Percentiles rank a stretch among this genome's conserved stretches.
Evolutionary conservation across 2,888 invertebrate genomes (phyloP).

Genomic region (Agonopterix alstromeriana): DNA sequence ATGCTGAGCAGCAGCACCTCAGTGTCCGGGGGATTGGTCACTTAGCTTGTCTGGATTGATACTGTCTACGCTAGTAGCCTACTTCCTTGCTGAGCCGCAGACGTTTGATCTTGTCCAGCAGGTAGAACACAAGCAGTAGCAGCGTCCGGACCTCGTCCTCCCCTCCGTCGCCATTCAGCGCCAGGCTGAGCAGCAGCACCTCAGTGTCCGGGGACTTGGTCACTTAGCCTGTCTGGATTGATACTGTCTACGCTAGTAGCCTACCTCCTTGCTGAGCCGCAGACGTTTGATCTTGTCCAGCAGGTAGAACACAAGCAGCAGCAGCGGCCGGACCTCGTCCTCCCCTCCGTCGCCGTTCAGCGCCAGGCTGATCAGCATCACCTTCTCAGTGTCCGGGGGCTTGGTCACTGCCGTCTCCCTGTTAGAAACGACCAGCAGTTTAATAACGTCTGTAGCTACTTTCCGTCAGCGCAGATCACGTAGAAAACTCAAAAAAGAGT

Average conservation of each 20-base stretch:
- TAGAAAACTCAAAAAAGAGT: too few relatives aligned
- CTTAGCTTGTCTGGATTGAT: too few relatives aligned
- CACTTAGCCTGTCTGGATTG: slow-evolving; percentile 20
- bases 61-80: too few relatives aligned
- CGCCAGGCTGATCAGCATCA: slow-evolving; percentile 88
- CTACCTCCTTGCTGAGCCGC: slow-evolving; percentile 92
- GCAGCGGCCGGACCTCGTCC: slow-evolving; percentile 86
- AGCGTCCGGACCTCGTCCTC: slow-evolving; percentile 88
- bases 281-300: slow-evolving; percentile 94
- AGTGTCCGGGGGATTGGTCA: slow-evolving; percentile 85
- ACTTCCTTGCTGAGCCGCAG: slow-evolving; percentile 95
- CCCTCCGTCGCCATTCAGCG: slow-evolving; percentile 80
- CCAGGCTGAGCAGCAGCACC: slow-evolving; percentile 88
- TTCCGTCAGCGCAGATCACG: too few relatives aligned
- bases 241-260: slow-evolving; percentile 4
- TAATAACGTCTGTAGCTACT: too few relatives aligned
- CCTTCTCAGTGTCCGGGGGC: slow-evolving; percentile 87
- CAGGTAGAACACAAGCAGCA: slow-evolving; percentile 93
- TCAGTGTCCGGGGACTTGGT: slow-evolving; percentile 87
- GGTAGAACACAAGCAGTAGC: slow-evolving; percentile 92
- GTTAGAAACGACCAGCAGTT: neutral
- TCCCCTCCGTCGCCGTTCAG: slow-evolving; percentile 82
- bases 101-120: slow-evolving; percentile 93
- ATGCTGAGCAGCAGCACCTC: slow-evolving; percentile 90
- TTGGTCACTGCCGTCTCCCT: slow-evolving; percentile 81